These are phyloP conservation scores for Drosophila neonasuta DNA, from an alignment of 2,888 invertebrate species.

Conservation along the genomic window DNA sequence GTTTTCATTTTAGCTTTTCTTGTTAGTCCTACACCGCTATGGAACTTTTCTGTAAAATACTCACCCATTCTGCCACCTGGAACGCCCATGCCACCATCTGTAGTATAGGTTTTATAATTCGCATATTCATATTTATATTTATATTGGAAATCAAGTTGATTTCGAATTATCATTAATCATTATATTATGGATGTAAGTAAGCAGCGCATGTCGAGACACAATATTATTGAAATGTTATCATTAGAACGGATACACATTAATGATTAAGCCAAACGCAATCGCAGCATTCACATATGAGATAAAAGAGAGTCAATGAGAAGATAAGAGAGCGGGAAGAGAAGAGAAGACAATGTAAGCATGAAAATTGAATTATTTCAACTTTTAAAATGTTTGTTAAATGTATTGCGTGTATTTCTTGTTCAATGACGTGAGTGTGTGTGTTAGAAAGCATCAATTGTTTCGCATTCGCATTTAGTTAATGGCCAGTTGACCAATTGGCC, in stretches of 20 bases:
- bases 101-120: constrained; percentile 68
- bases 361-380: constrained; percentile 22
- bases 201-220: constrained; percentile 46
- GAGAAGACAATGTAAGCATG: constrained; percentile 53
- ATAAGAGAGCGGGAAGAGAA: constrained; percentile 48
- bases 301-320: constrained; percentile 22
- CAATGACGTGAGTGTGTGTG: constrained; percentile 29
- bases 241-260: constrained; percentile 56
- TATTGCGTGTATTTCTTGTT: constrained; percentile 1
- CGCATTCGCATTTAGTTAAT: constrained; percentile 18
- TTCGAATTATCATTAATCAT: constrained; percentile 32
- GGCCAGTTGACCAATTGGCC: not conserved
- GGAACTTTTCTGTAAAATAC: constrained; percentile 61
- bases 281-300: constrained; percentile 61
- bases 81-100: constrained; percentile 81
- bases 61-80: constrained; percentile 82
- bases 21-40: constrained; percentile 37
- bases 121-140: constrained; percentile 40
- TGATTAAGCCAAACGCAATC: constrained; percentile 66
- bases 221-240: constrained; percentile 49
- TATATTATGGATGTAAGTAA: constrained; percentile 46
- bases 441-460: constrained; percentile 53
- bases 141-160: constrained; percentile 25
- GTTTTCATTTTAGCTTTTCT: constrained; percentile 12
- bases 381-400: constrained; percentile 6